These are phyloP conservation scores for Nymphalis urticae DNA, from an alignment of 2,888 invertebrate species.

Conservation along the genomic window DNA sequence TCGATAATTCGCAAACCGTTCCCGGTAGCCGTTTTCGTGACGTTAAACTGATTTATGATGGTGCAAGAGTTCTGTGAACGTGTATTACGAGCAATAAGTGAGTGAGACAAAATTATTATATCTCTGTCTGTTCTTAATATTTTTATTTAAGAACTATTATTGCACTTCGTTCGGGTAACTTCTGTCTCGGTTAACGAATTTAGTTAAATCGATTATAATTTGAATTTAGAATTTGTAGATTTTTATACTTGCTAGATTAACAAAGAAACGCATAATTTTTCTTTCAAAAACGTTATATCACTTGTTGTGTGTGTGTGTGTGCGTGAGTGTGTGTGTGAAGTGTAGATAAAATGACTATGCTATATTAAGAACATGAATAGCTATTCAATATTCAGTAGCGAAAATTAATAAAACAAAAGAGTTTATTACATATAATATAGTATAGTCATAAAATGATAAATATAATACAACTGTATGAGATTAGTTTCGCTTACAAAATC, in stretches of 20 bases:
- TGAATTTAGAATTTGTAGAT: too few species aligned
- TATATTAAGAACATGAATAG: too few species aligned
- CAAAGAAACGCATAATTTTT: too few species aligned
- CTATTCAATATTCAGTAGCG: too few species aligned
- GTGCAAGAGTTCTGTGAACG: constrained; percentile 2
- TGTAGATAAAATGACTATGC: too few species aligned
- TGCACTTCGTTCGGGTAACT: too few species aligned
- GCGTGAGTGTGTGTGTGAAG: too few species aligned
- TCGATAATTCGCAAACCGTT: constrained; percentile 38
- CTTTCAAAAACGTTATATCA: too few species aligned
- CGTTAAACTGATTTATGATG: constrained; percentile 62
- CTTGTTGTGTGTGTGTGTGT: too few species aligned
- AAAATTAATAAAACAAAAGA: background rate
- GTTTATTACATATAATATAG: background rate
- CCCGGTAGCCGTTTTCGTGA: constrained; percentile 52
- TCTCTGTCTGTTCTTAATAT: background rate
- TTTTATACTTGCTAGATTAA: too few species aligned
- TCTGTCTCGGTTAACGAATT: too few species aligned
- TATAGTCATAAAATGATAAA: background rate
- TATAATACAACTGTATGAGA: constrained; percentile 7
- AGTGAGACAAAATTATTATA: background rate
- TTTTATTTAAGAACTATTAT: background rate
- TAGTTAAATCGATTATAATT: too few species aligned
- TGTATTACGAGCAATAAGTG: constrained; percentile 1
- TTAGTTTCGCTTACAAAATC: constrained; percentile 28